phyloP scores from a whole-genome alignment of 2,113 vertebrate genomes.

The Chloebia gouldiae region DNA sequence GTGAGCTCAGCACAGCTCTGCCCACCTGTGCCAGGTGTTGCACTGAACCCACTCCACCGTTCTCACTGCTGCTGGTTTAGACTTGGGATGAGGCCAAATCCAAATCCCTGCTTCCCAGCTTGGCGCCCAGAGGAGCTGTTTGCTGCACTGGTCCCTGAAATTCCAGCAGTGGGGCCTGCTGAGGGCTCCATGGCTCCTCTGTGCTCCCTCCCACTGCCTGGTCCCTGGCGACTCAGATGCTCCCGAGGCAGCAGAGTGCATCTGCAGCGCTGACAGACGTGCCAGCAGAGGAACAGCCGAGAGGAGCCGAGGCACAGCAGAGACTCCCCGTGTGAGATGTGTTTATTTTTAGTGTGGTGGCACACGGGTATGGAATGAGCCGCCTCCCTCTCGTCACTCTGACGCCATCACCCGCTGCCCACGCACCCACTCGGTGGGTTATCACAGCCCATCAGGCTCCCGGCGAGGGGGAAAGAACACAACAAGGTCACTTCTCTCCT shows the following conservation, averaged over 20 bases:
- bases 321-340: neutral
- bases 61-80: fast-evolving
- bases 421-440: neutral
- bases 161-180: neutral
- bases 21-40: fast-evolving
- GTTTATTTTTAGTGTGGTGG: neutral
- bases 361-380: neutral
- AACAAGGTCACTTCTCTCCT: neutral
- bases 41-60: neutral
- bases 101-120: neutral
- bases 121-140: neutral
- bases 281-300: neutral
- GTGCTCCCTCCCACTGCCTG: neutral
- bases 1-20: neutral
- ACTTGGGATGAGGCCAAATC: neutral
- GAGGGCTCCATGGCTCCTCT: fast-evolving
- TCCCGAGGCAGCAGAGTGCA: neutral
- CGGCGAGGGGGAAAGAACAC: neutral
- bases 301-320: neutral
- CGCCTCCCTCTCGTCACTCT: neutral
- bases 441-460: neutral
- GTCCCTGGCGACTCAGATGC: neutral
- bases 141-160: neutral
- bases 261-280: neutral
- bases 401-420: neutral